Base-by-base conservation (phyloP, 2,797 vertebrate genomes). In the Tinamus major region DNA sequence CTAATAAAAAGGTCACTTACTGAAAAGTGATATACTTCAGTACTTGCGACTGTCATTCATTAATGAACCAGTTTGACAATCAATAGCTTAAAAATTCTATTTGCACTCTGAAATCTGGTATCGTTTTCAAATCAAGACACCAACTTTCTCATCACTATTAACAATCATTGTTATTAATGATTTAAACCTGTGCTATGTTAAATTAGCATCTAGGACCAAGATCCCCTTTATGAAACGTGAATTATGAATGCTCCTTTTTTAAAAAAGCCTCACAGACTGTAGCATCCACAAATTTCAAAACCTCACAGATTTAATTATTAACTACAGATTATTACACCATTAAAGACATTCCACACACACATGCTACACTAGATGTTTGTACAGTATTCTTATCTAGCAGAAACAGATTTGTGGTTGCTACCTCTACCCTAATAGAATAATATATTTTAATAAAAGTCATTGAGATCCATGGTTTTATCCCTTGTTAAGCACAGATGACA, bases 271-370 rank as follows among this genome's bases (percentile, higher is more conserved):
- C 70, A 61, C 1, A 6, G 46, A 71, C 23, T 69, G 53, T 18
- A 89, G 24, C 51, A 85, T 65, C 39, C 56, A 53, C 31, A 83
- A 69, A 87, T 78, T 89, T 75, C 69, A 87, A 69, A 65, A 91
- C 29, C 48, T 87, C 46, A 48, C 44, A 18, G 37, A 91, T 85
- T 78, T 96, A 95, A 93, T 93, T 65, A 94, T 94, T 95, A 96
- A 95, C 91, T 55, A 80, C 44, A 78, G 29, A 91, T 85, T 93
- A 89, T 89, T 85, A 91, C 26, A 79, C 63, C 59, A 65, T 89
- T 93, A 85, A 87, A 91, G 79, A 69, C 48, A 15, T 49, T 92
- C 76, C 58, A 83, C 6, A 59, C 31, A 91, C 56, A 81, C 46
- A 79, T 8, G 27, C 75, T 75, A 68, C 67, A 79, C 18, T 78